phyloP scores from a whole-genome alignment of 2,888 invertebrate species.

The Mesorhabditis sp. region DNA sequence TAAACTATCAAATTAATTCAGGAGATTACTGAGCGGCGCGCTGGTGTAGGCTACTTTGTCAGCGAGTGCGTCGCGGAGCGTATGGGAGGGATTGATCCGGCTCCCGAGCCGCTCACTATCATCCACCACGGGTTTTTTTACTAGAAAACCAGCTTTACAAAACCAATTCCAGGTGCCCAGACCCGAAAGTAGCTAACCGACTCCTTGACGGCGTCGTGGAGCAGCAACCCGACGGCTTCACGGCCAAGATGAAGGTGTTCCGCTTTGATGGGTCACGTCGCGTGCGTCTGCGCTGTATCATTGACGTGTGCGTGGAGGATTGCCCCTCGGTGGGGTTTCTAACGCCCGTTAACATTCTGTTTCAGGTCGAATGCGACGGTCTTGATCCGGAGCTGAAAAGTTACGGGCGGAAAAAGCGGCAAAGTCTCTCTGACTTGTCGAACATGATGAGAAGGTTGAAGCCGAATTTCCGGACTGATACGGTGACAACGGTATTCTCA shows the following conservation, averaged over 20 bases:
- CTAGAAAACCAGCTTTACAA: background rate
- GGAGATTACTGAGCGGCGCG: conserved; percentile 19
- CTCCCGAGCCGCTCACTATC: conserved; percentile 49
- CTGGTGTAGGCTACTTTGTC: conserved; percentile 47
- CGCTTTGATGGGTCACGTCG: conserved; percentile 56
- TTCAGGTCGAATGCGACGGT: conserved; percentile 17
- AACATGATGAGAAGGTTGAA: conserved; percentile 14
- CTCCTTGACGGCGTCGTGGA: conserved; percentile 45
- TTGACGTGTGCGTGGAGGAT: conserved; percentile 53
- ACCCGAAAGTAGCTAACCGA: conserved; percentile 39
- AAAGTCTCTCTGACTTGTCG: conserved; percentile 24
- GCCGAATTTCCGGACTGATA: conserved; percentile 10
- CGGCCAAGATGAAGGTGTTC: conserved; percentile 53
- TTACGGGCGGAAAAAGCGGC: conserved; percentile 27
- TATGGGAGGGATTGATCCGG: conserved; percentile 50
- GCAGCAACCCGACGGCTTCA: conserved; percentile 34
- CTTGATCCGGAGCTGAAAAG: conserved; percentile 10
- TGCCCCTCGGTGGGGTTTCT: conserved; percentile 39
- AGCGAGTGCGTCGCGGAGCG: conserved; percentile 54
- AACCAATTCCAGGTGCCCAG: conserved; percentile 50
- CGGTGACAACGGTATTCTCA: background rate
- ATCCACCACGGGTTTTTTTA: conserved; percentile 48
- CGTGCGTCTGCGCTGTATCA: conserved; percentile 51
- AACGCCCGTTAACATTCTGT: background rate
- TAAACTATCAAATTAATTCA: background rate